These are phyloP conservation scores for Caenorhabditis sp. DNA, from an alignment of 2,888 invertebrate genomes.

Conservation along the genomic window DNA sequence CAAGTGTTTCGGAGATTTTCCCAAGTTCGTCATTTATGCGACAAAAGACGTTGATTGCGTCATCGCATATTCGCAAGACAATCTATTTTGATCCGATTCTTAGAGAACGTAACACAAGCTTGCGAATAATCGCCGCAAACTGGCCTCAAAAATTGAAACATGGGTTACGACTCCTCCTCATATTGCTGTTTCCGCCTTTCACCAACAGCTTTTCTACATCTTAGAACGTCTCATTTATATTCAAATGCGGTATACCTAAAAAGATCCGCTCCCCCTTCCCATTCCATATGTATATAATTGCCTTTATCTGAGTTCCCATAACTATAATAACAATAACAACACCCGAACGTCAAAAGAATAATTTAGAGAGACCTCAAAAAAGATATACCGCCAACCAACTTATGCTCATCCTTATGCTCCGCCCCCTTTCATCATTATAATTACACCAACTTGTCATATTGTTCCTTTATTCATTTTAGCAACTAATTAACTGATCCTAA, in stretches of 20 bases:
- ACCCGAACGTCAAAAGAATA: background rate
- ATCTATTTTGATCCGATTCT: too few relatives aligned
- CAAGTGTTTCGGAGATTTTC: too few relatives aligned
- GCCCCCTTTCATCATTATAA: background rate
- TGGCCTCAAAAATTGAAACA: too few relatives aligned
- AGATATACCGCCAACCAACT: background rate
- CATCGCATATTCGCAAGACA: too few relatives aligned
- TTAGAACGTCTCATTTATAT: background rate
- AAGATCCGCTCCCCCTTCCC: background rate
- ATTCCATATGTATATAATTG: constrained; percentile 1
- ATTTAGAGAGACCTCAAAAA: background rate
- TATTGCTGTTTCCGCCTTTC: too few relatives aligned
- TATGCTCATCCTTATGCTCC: background rate
- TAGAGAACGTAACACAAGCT: too few relatives aligned
- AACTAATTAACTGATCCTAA: background rate
- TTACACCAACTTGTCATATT: background rate
- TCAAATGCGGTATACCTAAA: background rate
- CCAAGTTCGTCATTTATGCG: too few relatives aligned
- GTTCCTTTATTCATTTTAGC: background rate
- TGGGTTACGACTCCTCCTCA: too few relatives aligned
- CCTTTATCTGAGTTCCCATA: background rate
- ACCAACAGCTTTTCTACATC: too few relatives aligned
- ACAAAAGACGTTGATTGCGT: too few relatives aligned
- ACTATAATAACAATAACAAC: background rate
- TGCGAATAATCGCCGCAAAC: too few relatives aligned